A percentile compares a stretch with the other conserved stretches of the same genome.
These are phyloP conservation scores for Athene noctua DNA, from an alignment of 2,113 vertebrate species.

Conservation along the genomic window DNA sequence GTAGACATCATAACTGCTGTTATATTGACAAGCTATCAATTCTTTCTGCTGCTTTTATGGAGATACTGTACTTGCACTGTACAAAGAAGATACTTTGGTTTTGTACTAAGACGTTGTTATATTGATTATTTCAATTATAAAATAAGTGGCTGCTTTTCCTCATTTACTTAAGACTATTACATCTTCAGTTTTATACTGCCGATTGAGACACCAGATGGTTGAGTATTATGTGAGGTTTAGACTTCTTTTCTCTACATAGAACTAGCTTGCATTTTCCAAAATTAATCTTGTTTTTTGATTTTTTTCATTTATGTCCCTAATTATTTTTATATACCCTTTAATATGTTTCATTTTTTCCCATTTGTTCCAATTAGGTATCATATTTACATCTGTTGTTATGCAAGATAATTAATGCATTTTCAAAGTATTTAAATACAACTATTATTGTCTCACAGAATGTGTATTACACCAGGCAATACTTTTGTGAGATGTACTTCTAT, in stretches of 20 bases:
- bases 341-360: background rate
- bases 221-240: background rate
- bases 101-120: background rate
- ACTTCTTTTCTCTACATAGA: background rate
- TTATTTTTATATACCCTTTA: background rate
- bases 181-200: background rate
- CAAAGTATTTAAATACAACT: background rate
- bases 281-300: background rate
- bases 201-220: background rate
- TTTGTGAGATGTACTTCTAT: background rate
- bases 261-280: background rate
- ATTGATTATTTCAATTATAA: background rate
- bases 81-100: background rate
- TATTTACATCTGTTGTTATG: background rate
- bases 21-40: background rate
- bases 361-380: background rate
- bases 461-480: background rate
- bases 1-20: background rate
- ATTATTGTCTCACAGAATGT: background rate
- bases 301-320: background rate
- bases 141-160: background rate
- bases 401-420: background rate
- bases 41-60: background rate
- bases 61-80: background rate
- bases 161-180: background rate